Conservation (phyloP, 2,113 vertebrate genomes). For the Azemiops feae region DNA sequence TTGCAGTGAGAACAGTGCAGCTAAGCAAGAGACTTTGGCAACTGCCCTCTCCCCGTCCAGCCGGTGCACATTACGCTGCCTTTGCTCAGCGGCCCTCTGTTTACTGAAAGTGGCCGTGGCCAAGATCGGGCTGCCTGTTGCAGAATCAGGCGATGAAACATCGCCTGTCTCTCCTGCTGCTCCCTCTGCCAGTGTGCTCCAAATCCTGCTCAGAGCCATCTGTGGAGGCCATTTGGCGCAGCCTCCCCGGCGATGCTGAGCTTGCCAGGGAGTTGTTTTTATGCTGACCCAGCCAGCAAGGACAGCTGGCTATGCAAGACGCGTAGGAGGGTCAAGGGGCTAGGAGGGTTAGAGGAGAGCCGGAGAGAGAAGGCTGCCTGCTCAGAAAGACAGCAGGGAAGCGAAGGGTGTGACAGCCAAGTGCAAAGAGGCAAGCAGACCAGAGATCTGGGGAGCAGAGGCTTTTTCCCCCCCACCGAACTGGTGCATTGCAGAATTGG, state of each 20-base stretch:
- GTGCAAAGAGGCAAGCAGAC: background rate
- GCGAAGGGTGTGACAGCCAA: background rate
- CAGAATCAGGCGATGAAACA: background rate
- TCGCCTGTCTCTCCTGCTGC: background rate
- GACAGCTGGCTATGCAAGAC: conserved; percentile 21
- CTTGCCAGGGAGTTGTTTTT: background rate
- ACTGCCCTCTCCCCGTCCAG: background rate
- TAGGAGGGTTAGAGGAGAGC: background rate
- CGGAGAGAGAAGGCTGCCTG: no score
- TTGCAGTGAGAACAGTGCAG: background rate
- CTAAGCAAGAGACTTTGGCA: background rate
- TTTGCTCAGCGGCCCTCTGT: background rate
- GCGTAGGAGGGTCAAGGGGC: conserved; percentile 7
- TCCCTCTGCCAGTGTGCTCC: background rate
- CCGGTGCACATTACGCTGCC: background rate
- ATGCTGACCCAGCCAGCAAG: conserved; percentile 11
- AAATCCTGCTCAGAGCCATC: conserved; percentile 5
- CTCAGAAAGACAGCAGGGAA: background rate
- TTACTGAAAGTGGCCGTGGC: background rate
- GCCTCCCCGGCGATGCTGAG: background rate
- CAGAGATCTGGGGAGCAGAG: no score
- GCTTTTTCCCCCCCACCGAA: background rate
- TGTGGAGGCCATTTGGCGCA: conserved; percentile 26
- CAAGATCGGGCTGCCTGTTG: background rate
- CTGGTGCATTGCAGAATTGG: background rate